phyloP scores from a whole-genome alignment of 2,888 invertebrate species.

The Dolomedes plantarius region DNA sequence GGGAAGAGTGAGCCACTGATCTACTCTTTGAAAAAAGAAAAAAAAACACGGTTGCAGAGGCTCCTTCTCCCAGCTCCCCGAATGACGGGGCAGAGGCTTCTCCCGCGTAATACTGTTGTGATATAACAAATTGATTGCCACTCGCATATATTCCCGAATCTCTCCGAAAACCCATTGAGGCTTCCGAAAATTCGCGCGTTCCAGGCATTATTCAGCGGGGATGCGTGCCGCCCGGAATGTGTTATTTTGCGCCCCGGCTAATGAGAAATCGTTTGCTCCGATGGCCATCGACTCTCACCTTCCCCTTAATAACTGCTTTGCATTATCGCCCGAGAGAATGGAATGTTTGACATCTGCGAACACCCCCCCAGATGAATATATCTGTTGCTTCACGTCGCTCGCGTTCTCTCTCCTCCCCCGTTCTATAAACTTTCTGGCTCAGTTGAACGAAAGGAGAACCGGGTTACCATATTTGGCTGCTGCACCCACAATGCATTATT shows the following conservation, averaged over 20 bases:
- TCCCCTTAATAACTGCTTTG: slow-evolving; percentile 68
- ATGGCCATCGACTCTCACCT: slow-evolving; percentile 60
- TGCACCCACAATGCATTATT: too few relatives aligned
- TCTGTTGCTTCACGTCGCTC: slow-evolving; percentile 57
- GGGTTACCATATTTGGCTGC: slow-evolving; percentile 31
- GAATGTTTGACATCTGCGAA: slow-evolving; percentile 60
- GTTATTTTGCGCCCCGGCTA: slow-evolving; percentile 66
- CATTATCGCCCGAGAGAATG: slow-evolving; percentile 57
- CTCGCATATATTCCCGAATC: too few relatives aligned
- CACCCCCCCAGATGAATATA: slow-evolving; percentile 43
- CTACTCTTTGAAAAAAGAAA: too few relatives aligned
- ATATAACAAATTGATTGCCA: slow-evolving; percentile 16
- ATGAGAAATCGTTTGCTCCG: slow-evolving; percentile 70
- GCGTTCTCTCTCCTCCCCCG: background rate
- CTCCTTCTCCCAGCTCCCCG: too few relatives aligned
- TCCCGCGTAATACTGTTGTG: too few relatives aligned
- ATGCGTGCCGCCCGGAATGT: slow-evolving; percentile 52
- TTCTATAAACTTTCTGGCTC: slow-evolving; percentile 39
- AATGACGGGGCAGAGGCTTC: too few relatives aligned
- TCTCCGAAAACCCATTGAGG: slow-evolving; percentile 10
- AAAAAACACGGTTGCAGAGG: too few relatives aligned
- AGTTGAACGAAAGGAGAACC: slow-evolving; percentile 14
- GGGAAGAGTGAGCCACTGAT: too few relatives aligned
- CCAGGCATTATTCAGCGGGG: slow-evolving; percentile 41
- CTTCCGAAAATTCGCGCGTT: slow-evolving; percentile 36